Conservation (phyloP, 2,797 vertebrate species). For the Lacerta bilineata region DNA sequence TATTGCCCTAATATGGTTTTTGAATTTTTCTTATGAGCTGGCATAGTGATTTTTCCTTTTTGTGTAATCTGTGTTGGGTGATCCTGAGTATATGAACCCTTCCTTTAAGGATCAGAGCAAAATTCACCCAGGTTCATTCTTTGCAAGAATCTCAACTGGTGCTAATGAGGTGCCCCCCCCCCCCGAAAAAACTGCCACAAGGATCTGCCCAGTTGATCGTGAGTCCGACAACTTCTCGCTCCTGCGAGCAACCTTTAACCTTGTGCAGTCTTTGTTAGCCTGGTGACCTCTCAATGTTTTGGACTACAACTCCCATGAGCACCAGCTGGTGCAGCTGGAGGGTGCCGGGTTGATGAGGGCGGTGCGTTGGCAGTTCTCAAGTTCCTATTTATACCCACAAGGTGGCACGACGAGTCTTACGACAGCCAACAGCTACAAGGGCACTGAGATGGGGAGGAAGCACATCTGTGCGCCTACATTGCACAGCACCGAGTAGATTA, state of each 20-base stretch:
- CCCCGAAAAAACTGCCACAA: background rate
- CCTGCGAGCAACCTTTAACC: background rate
- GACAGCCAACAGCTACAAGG: background rate
- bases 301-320: too few species aligned
- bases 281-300: too few species aligned
- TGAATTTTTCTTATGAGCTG: too few species aligned
- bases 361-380: background rate
- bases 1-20: too few species aligned
- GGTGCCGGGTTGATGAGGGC: too few species aligned
- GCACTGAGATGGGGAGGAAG: too few species aligned
- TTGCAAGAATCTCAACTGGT: background rate
- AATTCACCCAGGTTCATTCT: background rate
- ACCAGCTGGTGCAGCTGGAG: too few species aligned
- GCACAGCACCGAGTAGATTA: too few species aligned
- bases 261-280: too few species aligned
- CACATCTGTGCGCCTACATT: background rate
- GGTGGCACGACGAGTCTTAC: background rate
- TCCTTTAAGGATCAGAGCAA: background rate
- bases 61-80: background rate
- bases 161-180: too few species aligned
- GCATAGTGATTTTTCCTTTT: too few species aligned
- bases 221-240: background rate
- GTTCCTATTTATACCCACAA: background rate
- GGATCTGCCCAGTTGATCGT: too few species aligned
- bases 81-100: background rate